These are phyloP conservation scores for Caenorhabditis japonica DNA, from an alignment of 2,888 invertebrate species.

Conservation along the genomic window DNA sequence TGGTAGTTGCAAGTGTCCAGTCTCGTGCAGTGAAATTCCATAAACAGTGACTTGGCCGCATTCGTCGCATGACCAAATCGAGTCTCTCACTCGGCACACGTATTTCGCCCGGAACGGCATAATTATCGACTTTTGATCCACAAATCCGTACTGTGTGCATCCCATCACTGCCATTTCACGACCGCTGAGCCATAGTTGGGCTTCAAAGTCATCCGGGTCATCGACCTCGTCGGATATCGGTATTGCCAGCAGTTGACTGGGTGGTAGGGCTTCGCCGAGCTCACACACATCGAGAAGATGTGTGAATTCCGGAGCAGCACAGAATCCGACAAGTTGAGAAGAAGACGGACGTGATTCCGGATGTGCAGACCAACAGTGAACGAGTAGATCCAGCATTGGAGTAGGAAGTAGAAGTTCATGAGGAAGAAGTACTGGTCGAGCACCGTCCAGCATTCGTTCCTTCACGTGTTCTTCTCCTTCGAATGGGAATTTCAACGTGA, in stretches of 20 bases:
- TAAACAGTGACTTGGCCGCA: conserved; percentile 55
- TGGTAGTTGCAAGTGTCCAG: conserved; percentile 52
- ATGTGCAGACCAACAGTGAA: conserved; percentile 91
- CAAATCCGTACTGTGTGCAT: conserved; percentile 77
- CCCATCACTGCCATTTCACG: conserved; percentile 75
- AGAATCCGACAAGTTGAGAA: conserved; percentile 87
- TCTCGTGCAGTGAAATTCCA: conserved; percentile 53
- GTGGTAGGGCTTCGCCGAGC: conserved; percentile 79
- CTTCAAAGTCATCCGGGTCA: conserved; percentile 56
- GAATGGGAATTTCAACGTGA: conserved; percentile 93
- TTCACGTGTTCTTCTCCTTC: conserved; percentile 96
- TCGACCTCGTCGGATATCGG: conserved; percentile 56
- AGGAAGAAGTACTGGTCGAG: conserved; percentile 88
- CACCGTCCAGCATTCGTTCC: conserved; percentile 94
- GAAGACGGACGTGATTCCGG: conserved; percentile 89
- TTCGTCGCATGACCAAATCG: conserved; percentile 58
- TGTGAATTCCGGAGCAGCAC: conserved; percentile 85
- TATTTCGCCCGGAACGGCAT: conserved; percentile 42
- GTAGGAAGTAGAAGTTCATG: conserved; percentile 80
- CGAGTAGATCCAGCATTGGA: conserved; percentile 93
- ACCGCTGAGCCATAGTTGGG: conserved; percentile 67
- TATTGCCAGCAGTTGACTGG: conserved; percentile 42
- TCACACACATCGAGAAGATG: conserved; percentile 87
- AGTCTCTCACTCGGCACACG: conserved; percentile 52
- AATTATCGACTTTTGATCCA: conserved; percentile 72